phyloP scores from a whole-genome alignment of 2,113 vertebrate genomes.

The Seriola aureovittata region DNA sequence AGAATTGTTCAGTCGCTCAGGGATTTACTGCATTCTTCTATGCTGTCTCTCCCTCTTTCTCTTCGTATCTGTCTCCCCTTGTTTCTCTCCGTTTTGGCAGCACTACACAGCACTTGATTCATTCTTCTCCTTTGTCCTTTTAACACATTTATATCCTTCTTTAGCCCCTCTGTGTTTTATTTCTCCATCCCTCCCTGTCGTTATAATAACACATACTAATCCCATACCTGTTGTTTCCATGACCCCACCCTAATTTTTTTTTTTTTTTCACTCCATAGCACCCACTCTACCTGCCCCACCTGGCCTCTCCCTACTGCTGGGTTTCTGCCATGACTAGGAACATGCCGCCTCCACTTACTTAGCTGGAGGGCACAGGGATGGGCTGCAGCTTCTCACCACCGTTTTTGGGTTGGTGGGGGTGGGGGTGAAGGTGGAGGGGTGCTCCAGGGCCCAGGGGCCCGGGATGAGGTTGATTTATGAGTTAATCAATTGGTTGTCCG shows the following conservation, averaged over 20 bases:
- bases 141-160: slow-evolving; percentile 76
- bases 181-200: slow-evolving; percentile 56
- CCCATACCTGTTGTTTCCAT: slow-evolving; percentile 61
- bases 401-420: slow-evolving; percentile 54
- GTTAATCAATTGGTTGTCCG: slow-evolving; percentile 83
- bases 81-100: slow-evolving; percentile 68
- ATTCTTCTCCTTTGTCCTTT: slow-evolving; percentile 71
- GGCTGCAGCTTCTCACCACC: slow-evolving; percentile 75
- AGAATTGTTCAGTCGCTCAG: slow-evolving; percentile 82
- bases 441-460: slow-evolving; percentile 65
- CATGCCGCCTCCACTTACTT: slow-evolving; percentile 77
- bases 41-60: slow-evolving; percentile 71
- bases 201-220: slow-evolving; percentile 61
- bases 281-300: slow-evolving; percentile 74
- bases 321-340: slow-evolving; percentile 76
- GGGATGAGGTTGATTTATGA: slow-evolving; percentile 84
- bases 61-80: slow-evolving; percentile 68
- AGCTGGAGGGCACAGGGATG: slow-evolving; percentile 83
- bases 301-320: slow-evolving; percentile 79
- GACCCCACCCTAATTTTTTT: slow-evolving; percentile 64
- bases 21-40: slow-evolving; percentile 88
- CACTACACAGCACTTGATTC: slow-evolving; percentile 62
- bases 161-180: slow-evolving; percentile 58
- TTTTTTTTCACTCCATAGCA: slow-evolving; percentile 43
- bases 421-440: slow-evolving; percentile 36